Percentiles rank a stretch among this genome's conserved stretches.
Evolutionary conservation across 2,113 vertebrate genomes (phyloP).

Genomic region (Rissa tridactyla): DNA sequence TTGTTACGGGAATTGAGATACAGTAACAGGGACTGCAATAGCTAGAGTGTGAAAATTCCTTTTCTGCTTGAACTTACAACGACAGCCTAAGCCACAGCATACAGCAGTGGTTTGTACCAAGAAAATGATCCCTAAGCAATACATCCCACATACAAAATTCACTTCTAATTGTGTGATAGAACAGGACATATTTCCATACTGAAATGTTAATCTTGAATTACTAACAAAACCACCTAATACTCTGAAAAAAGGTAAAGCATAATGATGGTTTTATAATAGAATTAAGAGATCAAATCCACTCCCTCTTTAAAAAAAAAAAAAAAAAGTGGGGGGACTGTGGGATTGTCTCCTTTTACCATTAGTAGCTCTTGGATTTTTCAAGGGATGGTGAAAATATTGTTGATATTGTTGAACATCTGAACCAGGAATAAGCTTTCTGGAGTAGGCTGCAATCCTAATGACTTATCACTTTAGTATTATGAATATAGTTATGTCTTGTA

Average conservation of each 20-base stretch:
- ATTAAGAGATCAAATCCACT: neutral
- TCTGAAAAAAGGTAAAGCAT: neutral
- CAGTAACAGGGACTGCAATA: neutral
- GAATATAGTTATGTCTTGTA: neutral
- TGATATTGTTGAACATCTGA: neutral
- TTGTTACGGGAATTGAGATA: neutral
- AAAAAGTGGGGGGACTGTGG: neutral
- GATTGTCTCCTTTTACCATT: neutral
- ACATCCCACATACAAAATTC: neutral
- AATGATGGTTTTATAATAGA: neutral
- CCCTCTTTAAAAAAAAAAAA: too few species aligned
- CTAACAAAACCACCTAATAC: neutral
- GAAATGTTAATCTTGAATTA: neutral
- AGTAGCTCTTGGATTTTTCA: neutral
- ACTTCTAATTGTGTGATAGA: neutral
- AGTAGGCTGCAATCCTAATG: neutral
- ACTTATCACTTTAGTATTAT: neutral
- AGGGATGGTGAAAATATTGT: neutral
- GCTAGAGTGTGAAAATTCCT: neutral
- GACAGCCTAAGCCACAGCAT: neutral
- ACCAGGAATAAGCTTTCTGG: neutral
- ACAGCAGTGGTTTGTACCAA: neutral
- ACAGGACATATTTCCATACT: neutral
- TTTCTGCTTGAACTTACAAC: neutral
- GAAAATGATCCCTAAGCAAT: neutral